Conservation (phyloP, 2,888 invertebrate species). For the Eupithecia subumbrata region DNA sequence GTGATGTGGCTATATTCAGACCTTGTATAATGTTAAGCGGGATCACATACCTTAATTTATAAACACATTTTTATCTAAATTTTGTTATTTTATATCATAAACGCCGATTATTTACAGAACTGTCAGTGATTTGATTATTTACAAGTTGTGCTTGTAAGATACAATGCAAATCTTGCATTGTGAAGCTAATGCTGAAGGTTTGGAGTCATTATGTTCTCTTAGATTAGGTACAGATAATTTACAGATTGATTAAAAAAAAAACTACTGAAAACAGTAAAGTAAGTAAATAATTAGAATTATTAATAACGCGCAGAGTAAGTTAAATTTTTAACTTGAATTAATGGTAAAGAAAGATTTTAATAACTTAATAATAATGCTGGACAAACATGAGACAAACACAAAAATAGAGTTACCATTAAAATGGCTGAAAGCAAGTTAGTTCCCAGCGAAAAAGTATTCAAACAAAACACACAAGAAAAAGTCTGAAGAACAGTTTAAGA, state of each 20-base stretch:
- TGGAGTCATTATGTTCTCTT: conserved; percentile 60
- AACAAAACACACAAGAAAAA: background rate
- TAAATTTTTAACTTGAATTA: no score
- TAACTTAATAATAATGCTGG: background rate
- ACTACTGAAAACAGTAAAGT: no score
- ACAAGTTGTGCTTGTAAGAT: conserved; percentile 48
- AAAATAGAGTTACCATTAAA: background rate
- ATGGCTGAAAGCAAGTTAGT: background rate
- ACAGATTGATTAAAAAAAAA: background rate
- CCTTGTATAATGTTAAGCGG: conserved; percentile 13
- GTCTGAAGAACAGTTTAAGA: background rate
- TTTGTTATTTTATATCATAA: conserved; percentile 23
- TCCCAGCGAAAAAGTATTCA: background rate
- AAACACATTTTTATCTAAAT: conserved; percentile 25
- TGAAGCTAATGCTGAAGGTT: conserved; percentile 46
- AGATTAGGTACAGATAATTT: background rate
- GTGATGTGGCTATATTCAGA: conserved; percentile 8
- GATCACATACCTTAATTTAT: conserved; percentile 9
- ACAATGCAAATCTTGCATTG: conserved; percentile 39
- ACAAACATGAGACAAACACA: background rate
- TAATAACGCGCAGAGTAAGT: no score
- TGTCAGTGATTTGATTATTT: conserved; percentile 55
- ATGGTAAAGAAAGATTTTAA: background rate
- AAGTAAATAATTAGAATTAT: no score
- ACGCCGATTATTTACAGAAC: conserved; percentile 49